Evolutionary conservation across 2,113 vertebrate genomes (phyloP), one percentile per base, ranked within the genome.

Genomic region (Lamprologus ornatipinnis): DNA sequence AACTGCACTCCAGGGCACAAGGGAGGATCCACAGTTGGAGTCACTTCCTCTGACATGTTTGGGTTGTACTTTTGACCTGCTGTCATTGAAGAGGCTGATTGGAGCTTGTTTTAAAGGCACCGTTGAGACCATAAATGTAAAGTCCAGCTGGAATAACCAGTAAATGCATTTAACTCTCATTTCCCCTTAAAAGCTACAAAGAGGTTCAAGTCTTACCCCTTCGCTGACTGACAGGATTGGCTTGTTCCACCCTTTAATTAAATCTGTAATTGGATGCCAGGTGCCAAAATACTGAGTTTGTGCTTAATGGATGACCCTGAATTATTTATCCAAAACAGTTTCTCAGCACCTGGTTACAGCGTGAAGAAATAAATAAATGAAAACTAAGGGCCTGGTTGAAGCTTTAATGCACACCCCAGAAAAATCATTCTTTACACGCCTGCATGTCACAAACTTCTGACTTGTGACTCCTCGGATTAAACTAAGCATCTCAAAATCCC

Each of bases 361-460:
- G 8, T 73, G 21, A 73, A 15, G 6, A 65, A 65, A 45, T 1
- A 15, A 70, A 19, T 63, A 2, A n/a, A 33, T 33, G 2, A 33
- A 63, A 63, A 35, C 58, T 10, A 15, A 15, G 65, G 37, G 37
- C n/a, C 37, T 73, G 37, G 8, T 10, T 73, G 65, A 15, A 73
- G 12, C 21, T 45, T 73, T 6, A 73, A 45, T 45, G 37, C 37
- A 73, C 8, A 73, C 21, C 5, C 4, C 1, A 63, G 17, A 7
- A 37, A 65, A 65, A 1, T 65, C 37, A 7, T 26, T 0, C 0
- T 73, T 73, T 26, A 37, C 4, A 21, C 6, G 0, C 15, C 19
- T 37, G 37, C 68, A 7, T 26, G 37, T 45, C 13, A 28, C 15
- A 63, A 19, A 3, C 40, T 1, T 60, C 58, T 33, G 28, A 33